These are phyloP conservation scores for Chloroceryle aenea DNA, from an alignment of 2,113 vertebrate species.

Conservation along the genomic window DNA sequence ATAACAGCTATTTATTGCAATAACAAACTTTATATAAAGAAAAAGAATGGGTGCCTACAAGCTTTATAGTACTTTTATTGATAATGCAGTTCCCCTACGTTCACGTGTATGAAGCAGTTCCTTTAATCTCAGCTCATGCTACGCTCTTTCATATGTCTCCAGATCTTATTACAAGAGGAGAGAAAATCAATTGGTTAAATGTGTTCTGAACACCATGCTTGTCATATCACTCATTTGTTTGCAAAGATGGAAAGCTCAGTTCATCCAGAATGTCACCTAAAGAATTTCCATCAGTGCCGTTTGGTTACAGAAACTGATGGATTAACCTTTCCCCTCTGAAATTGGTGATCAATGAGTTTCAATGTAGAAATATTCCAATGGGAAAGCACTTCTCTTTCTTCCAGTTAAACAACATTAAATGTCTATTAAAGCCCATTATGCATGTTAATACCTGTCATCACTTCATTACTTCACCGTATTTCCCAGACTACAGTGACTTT, in stretches of 20 bases:
- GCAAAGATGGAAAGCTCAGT: slow-evolving; percentile 86
- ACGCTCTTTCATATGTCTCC: slow-evolving; percentile 88
- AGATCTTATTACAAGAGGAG: slow-evolving; percentile 94
- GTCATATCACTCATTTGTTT: slow-evolving; percentile 99
- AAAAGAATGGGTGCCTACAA: slow-evolving; percentile 66
- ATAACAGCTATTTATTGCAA: slow-evolving; percentile 82
- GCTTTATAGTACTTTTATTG: slow-evolving; percentile 74
- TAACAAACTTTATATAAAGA: slow-evolving; percentile 81
- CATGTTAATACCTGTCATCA: slow-evolving; percentile 83
- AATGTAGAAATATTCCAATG: slow-evolving; percentile 79
- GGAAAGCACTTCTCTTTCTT: slow-evolving; percentile 73
- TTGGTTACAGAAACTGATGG: slow-evolving; percentile 88
- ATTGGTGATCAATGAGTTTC: slow-evolving; percentile 90
- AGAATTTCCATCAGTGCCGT: slow-evolving; percentile 85
- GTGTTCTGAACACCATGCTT: slow-evolving; percentile 88
- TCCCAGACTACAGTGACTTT: slow-evolving; percentile 57
- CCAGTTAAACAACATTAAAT: slow-evolving; percentile 78
- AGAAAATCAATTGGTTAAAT: slow-evolving; percentile 99
- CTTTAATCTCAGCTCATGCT: slow-evolving; percentile 76
- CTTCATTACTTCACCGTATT: slow-evolving; percentile 74
- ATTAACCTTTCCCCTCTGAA: slow-evolving; percentile 87
- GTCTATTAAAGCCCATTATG: slow-evolving; percentile 80
- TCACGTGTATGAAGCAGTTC: slow-evolving; percentile 66
- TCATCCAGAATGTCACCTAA: slow-evolving; percentile 89
- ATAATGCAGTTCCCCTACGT: slow-evolving; percentile 55